Evolutionary conservation across 1,140 invertebrate genomes (phyloP), one percentile per base, ranked within the genome.

Genomic region (Daktulosphaira vitifoliae): DNA sequence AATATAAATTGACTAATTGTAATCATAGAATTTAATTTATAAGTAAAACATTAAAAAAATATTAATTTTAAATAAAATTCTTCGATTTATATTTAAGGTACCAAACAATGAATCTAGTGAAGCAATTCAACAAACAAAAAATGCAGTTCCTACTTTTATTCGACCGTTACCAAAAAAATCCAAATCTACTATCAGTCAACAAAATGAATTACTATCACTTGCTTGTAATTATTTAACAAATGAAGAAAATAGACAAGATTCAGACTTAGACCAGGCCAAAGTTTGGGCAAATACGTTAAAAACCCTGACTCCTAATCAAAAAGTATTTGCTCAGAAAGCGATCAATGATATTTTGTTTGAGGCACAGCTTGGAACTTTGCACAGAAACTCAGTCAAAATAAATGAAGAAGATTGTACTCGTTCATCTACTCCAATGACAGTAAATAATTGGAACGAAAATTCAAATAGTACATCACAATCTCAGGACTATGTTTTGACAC

Each of bases 261-360:
- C 6, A 7, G 33, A 37, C 13, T 37, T 37, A 37, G 33, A 37
- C 33, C 13, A 7, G 13, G 33, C 33, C 5, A 66, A 37, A 37
- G 33, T 37, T 6, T 37, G 33, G 33, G 33, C 33, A 7, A 13
- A 13, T 7, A 37, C 5, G 44, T 20, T 68, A 13, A 39, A 38
- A 15, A 42, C 37, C n/a, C 39, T 68, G 29, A 22, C 59, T 11
- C 37, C 65, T n/a, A 20, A 52, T 11, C 67, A 69, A 65, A 50
- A 56, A 59, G 25, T 56, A 13, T 69, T 68, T 42, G 68, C 66
- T 51, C 56, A 69, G 59, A 69, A 69, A 52, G 54, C 56, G 18
- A 68, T 69, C 2, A 54, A 67, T 52, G 66, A 68, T 18, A 48
- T 67, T 23, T 37, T 68, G 29, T 67, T 67, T 51, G 59, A 68